These are phyloP conservation scores for Psittacula derbiana DNA, from an alignment of 2,797 vertebrate genomes.

Conservation along the genomic window DNA sequence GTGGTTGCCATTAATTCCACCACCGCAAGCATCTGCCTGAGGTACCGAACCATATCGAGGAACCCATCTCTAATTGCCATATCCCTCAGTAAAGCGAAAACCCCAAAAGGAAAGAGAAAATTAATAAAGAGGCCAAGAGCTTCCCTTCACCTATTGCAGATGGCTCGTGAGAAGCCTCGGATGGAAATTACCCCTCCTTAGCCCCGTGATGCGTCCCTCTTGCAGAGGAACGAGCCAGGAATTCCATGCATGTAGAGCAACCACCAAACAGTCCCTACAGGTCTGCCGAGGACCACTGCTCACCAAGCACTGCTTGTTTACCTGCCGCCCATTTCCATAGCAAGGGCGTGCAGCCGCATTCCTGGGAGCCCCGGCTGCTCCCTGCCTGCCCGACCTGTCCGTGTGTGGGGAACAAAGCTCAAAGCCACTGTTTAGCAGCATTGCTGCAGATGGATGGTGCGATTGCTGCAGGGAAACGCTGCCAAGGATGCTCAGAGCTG, in stretches of 20 bases:
- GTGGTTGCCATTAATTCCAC: background rate
- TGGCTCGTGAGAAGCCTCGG: background rate
- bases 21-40: background rate
- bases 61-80: background rate
- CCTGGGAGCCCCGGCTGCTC: slow-evolving; percentile 10
- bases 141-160: background rate
- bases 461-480: background rate
- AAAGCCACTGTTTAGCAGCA: background rate
- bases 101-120: background rate
- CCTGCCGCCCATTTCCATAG: slow-evolving; percentile 31
- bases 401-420: background rate
- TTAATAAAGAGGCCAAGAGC: background rate
- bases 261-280: slow-evolving; percentile 28
- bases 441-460: background rate
- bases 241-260: background rate
- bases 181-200: background rate
- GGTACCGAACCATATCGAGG: background rate
- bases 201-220: background rate
- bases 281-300: slow-evolving; percentile 2
- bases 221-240: background rate
- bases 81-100: background rate
- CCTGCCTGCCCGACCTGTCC: background rate
- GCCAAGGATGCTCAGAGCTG: background rate
- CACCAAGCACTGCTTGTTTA: slow-evolving; percentile 18
- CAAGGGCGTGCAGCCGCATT: background rate